Evolutionary conservation across 2,113 vertebrate genomes (phyloP), one percentile per base, ranked within the genome.

Genomic region (Bos taurus): DNA sequence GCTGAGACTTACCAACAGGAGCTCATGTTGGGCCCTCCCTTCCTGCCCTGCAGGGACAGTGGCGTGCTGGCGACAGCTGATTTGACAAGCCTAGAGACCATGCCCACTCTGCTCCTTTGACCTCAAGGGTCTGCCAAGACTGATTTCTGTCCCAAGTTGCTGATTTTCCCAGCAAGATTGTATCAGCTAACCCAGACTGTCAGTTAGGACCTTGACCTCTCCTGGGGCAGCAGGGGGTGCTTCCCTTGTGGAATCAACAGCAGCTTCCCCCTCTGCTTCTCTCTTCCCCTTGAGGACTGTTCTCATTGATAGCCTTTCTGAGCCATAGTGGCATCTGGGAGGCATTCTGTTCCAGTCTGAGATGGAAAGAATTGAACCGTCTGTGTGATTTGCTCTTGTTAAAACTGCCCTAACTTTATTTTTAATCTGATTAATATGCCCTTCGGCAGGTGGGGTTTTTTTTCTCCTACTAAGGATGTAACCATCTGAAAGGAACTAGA

Each of bases 61-160:
- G 62, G n/a, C 48, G 33, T 33, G 48, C 80, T 92, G 94, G 88
- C 74, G 81, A 57, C 56, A 77, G 87, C 81, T 50, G 77, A 30
- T 81, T 90, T 90, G 95, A 97, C 77, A 95, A 80, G 48, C 88
- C 96, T 54, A 43, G 77, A 92, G 85, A 91, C 36, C 40, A 33
- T 12, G 30, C 40, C 80, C 3, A 19, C 52, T 95, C 74, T 95
- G 93, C 74, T 98, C 95, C 95, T 95, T 88, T 85, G 92, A 98
- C 93, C 95, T 92, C 94, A 96, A 96, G 96, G 92, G 96, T 43
- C 96, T 97, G 96, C 97, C 97, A 97, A 88, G 94, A 80, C 86
- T 64, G 82, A 96, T 98, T 94, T 90, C 88, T 87, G 46, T 89
- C 84, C 78, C 64, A 59, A 33, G 59, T 92, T 90, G 67, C 71